These are phyloP conservation scores for Erebia palarica DNA, from an alignment of 2,888 invertebrate genomes.

Conservation along the genomic window DNA sequence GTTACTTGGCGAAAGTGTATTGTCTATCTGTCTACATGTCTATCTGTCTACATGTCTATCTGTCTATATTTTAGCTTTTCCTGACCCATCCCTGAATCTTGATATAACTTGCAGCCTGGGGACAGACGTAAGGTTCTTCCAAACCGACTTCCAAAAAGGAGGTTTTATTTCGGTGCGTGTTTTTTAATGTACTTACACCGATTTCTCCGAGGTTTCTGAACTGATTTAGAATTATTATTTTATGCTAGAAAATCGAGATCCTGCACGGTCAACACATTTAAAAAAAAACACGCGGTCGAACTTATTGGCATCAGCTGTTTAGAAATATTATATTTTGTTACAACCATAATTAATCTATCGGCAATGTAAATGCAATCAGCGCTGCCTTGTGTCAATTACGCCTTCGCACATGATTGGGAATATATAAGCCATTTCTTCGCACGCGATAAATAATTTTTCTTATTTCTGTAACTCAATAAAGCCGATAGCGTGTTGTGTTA, in stretches of 20 bases:
- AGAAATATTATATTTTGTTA: background rate
- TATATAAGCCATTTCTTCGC: background rate
- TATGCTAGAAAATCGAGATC: background rate
- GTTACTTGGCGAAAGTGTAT: no score
- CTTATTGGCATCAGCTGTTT: background rate
- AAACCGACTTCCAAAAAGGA: no score
- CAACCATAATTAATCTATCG: background rate
- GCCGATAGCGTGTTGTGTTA: background rate
- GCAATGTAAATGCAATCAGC: conserved; percentile 5
- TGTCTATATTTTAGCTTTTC: no score
- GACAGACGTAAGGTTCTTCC: no score
- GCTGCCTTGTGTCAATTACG: background rate
- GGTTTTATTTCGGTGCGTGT: no score
- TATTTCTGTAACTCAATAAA: conserved; percentile 5
- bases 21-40: no score
- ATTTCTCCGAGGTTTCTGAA: background rate
- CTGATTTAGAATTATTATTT: background rate
- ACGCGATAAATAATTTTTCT: background rate
- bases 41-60: no score
- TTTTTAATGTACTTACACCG: no score
- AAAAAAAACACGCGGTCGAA: no score
- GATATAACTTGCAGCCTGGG: no score
- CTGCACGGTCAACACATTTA: background rate
- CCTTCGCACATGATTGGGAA: conserved; percentile 5
- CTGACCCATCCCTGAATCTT: no score